Percentiles rank a stretch among this genome's conserved stretches.
Conservation (phyloP, 2,797 vertebrate species). For the Babyrousa celebensis region DNA sequence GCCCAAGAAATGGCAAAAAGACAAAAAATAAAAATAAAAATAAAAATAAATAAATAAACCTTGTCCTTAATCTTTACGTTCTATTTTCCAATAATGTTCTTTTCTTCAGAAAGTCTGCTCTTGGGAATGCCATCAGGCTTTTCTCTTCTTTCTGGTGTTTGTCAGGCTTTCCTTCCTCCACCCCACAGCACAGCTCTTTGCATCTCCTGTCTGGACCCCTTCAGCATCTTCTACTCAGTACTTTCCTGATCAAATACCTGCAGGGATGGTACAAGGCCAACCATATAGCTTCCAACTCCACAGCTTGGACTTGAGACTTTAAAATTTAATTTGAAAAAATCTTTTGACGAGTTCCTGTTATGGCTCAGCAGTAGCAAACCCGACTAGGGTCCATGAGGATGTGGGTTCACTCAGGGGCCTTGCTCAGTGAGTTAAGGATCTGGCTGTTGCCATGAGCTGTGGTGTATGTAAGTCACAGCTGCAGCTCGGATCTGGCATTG, state of each 20-base stretch:
- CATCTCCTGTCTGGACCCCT: neutral
- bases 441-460: too few relatives aligned
- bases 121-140: neutral
- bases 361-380: too few relatives aligned
- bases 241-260: neutral
- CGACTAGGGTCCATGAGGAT: too few relatives aligned
- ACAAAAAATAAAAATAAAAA: too few relatives aligned
- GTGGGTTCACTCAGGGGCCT: too few relatives aligned
- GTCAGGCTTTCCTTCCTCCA: neutral
- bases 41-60: too few relatives aligned
- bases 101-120: constrained; percentile 1
- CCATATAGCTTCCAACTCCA: neutral
- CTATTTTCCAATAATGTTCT: neutral
- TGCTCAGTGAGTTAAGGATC: too few relatives aligned
- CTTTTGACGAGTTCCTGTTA: too few relatives aligned
- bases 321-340: neutral
- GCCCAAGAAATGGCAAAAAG: too few relatives aligned
- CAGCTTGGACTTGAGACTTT: neutral
- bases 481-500: too few relatives aligned
- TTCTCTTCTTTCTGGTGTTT: neutral
- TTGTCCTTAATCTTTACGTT: neutral
- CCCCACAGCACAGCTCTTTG: neutral
- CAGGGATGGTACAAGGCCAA: neutral
- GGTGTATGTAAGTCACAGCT: too few relatives aligned
- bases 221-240: neutral